Evolutionary conservation across 2,113 vertebrate genomes (phyloP).

Genomic region (Smithornis capensis): DNA sequence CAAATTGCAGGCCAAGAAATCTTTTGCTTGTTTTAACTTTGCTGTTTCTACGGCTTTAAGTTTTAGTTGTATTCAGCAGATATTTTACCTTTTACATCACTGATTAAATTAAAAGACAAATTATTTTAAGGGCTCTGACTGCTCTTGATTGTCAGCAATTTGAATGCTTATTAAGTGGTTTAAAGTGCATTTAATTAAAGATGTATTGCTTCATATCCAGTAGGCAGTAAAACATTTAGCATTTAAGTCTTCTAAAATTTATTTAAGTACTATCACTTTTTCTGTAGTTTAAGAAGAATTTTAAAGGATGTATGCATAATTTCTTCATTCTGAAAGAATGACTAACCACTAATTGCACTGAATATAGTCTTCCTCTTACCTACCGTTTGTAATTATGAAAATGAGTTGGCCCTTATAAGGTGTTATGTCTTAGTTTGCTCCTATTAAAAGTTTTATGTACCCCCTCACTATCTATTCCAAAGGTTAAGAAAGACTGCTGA

Average conservation of each 20-base stretch:
- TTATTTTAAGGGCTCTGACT: background rate
- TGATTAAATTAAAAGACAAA: conserved; percentile 23
- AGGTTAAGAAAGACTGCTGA: background rate
- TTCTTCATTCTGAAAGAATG: background rate
- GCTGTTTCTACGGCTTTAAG: background rate
- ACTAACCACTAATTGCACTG: background rate
- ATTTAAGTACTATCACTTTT: background rate
- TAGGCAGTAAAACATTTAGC: background rate
- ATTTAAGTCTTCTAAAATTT: background rate
- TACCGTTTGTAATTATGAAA: background rate
- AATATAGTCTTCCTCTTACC: background rate
- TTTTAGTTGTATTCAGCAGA: background rate
- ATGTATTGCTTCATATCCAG: background rate
- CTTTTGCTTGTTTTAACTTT: background rate
- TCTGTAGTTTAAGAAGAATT: background rate
- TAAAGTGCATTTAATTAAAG: conserved; percentile 11
- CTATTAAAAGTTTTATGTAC: background rate
- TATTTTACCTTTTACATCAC: conserved; percentile 1
- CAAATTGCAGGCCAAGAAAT: background rate
- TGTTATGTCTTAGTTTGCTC: background rate
- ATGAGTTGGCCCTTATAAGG: background rate
- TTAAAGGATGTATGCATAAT: background rate
- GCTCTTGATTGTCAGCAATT: conserved; percentile 7
- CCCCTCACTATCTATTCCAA: background rate
- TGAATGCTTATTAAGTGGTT: background rate